phyloP scores from a whole-genome alignment of 2,888 invertebrate species.

The Aelia acuminata region DNA sequence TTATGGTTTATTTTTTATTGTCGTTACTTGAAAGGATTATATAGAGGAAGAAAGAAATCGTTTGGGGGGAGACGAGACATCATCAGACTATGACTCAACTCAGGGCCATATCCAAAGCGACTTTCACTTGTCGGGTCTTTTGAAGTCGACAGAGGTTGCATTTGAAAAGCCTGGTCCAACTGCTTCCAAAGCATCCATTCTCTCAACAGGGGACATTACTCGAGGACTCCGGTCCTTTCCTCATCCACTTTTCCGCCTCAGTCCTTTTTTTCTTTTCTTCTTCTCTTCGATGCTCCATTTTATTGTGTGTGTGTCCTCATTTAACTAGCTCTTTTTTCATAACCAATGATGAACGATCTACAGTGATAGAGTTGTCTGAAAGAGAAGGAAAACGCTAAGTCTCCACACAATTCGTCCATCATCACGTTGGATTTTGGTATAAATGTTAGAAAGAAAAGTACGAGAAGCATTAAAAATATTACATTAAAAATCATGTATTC shows the following conservation, averaged over 20 bases:
- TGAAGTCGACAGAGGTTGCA: conserved; percentile 2
- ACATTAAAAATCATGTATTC: too few relatives aligned
- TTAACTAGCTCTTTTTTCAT: neutral
- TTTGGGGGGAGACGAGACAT: neutral
- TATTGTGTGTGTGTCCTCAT: neutral
- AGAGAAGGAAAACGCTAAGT: neutral
- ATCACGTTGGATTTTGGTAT: too few relatives aligned
- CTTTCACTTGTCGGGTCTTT: neutral
- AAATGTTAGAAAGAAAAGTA: too few relatives aligned
- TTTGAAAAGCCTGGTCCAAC: conserved; percentile 11
- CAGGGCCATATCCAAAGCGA: neutral
- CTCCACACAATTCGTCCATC: too few relatives aligned
- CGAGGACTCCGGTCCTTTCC: neutral
- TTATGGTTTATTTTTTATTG: too few relatives aligned
- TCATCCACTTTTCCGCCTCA: neutral
- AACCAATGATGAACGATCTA: neutral
- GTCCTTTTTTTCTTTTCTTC: neutral
- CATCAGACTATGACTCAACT: conserved; percentile 5
- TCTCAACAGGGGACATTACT: neutral
- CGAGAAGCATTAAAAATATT: too few relatives aligned
- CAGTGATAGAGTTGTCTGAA: neutral
- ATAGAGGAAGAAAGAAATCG: neutral
- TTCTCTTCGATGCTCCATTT: neutral
- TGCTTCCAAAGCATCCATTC: neutral
- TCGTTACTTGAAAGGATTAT: neutral